phyloP scores from a whole-genome alignment of 1,140 invertebrate genomes.

The Coelopa frigida region DNA sequence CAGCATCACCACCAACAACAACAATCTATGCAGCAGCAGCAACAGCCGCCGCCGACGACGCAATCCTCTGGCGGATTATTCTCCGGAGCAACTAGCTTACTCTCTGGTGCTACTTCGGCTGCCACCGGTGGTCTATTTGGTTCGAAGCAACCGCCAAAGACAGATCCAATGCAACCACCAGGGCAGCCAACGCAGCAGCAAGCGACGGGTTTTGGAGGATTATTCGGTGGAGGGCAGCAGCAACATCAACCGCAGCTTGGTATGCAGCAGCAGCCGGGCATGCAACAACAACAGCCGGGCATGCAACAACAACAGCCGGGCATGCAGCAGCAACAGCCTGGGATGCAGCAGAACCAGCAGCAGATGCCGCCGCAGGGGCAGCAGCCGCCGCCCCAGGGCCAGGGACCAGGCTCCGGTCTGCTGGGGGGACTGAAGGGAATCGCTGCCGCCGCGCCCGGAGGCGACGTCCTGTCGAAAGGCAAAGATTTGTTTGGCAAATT shows the following conservation, averaged over 20 bases:
- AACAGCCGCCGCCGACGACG: slow-evolving; percentile 35
- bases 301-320: slow-evolving; percentile 32
- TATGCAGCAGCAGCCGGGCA: slow-evolving; percentile 35
- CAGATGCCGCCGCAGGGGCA: slow-evolving; percentile 45
- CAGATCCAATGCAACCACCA: slow-evolving; percentile 44
- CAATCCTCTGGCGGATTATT: slow-evolving; percentile 39
- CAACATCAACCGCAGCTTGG: slow-evolving; percentile 32
- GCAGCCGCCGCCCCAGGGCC: slow-evolving; percentile 39
- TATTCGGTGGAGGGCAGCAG: slow-evolving; percentile 20
- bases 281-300: slow-evolving; percentile 29
- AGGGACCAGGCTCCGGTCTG: slow-evolving; percentile 38
- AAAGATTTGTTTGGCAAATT: slow-evolving; percentile 92
- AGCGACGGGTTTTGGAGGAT: slow-evolving; percentile 39
- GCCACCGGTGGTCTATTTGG: slow-evolving; percentile 46
- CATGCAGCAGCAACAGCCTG: slow-evolving; percentile 18
- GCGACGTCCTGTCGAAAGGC: slow-evolving; percentile 79
- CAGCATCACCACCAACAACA: slow-evolving; percentile 35
- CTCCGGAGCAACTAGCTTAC: slow-evolving; percentile 43
- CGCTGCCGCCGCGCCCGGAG: slow-evolving; percentile 72
- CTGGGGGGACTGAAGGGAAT: slow-evolving; percentile 39
- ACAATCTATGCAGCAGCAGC: slow-evolving; percentile 42
- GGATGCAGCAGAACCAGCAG: slow-evolving; percentile 33
- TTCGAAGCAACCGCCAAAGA: slow-evolving; percentile 42
- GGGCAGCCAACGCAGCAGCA: slow-evolving; percentile 44
- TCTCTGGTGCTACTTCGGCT: slow-evolving; percentile 45